Conservation (phyloP, 2,888 invertebrate genomes). For the Melinopterus prodromus region DNA sequence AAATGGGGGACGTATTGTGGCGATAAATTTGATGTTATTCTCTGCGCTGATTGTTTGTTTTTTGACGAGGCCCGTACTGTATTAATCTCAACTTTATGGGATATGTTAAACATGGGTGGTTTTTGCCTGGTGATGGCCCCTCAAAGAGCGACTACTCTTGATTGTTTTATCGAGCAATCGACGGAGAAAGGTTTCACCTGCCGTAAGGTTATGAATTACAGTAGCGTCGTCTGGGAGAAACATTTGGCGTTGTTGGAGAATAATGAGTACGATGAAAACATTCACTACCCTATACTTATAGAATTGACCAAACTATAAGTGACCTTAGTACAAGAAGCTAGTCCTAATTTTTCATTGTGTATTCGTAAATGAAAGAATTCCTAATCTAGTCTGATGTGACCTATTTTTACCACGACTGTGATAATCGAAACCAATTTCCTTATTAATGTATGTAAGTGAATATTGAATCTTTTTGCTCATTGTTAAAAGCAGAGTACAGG, state of each 20-base stretch:
- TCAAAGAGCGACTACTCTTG: constrained; percentile 74
- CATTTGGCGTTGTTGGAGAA: constrained; percentile 69
- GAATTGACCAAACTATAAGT: constrained; percentile 66
- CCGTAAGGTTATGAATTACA: constrained; percentile 68
- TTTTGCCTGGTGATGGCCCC: constrained; percentile 81
- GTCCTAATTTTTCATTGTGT: constrained; percentile 34
- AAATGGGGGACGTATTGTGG: constrained; percentile 62
- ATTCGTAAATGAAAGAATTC: constrained; percentile 36
- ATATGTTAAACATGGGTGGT: constrained; percentile 68
- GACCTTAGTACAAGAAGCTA: constrained; percentile 53
- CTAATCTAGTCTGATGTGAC: constrained; percentile 47
- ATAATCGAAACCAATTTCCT: constrained; percentile 61
- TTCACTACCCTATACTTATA: constrained; percentile 76
- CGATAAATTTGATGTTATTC: constrained; percentile 71
- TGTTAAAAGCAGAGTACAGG: constrained; percentile 24
- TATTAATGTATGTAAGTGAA: constrained; percentile 41
- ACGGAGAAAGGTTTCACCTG: constrained; percentile 67
- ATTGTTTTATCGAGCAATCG: constrained; percentile 72
- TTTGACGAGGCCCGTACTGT: constrained; percentile 77
- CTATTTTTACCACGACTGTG: constrained; percentile 61
- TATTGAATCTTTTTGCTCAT: constrained; percentile 43
- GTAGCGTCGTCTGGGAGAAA: constrained; percentile 73
- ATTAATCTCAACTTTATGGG: constrained; percentile 73
- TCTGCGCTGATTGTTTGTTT: constrained; percentile 83
- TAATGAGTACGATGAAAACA: constrained; percentile 72